phyloP scores from a whole-genome alignment of 2,888 invertebrate species.

The Tortricodes alternella region DNA sequence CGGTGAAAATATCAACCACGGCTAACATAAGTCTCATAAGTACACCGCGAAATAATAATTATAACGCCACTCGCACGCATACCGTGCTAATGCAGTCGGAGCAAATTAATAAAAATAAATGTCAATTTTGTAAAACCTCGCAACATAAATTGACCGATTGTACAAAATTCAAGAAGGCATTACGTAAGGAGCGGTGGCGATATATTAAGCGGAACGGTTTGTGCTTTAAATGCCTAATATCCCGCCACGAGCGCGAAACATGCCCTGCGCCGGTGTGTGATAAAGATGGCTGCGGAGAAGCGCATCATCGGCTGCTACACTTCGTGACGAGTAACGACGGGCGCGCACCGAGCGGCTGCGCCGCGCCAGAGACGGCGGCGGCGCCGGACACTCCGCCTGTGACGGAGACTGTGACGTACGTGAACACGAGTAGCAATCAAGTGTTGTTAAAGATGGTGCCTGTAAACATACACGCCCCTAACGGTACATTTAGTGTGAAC shows the following conservation, averaged over 20 bases:
- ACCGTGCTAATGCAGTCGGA: slow-evolving; percentile 29
- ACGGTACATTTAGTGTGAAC: slow-evolving; percentile 27
- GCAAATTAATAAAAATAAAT: slow-evolving; percentile 14
- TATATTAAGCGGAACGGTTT: slow-evolving; percentile 29
- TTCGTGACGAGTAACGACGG: not conserved
- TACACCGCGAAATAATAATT: not conserved
- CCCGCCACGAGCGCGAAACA: slow-evolving; percentile 31
- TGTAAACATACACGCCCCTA: slow-evolving; percentile 33
- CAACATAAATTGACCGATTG: slow-evolving; percentile 33
- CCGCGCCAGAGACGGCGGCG: slow-evolving; percentile 9
- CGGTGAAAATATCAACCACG: slow-evolving; percentile 32
- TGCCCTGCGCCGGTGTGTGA: slow-evolving; percentile 37
- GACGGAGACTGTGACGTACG: slow-evolving; percentile 13
- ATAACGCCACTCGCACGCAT: slow-evolving; percentile 22
- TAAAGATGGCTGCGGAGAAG: slow-evolving; percentile 24
- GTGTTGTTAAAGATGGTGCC: slow-evolving; percentile 37
- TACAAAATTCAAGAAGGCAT: slow-evolving; percentile 32
- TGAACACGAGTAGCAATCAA: slow-evolving; percentile 5
- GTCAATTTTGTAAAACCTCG: slow-evolving; percentile 25
- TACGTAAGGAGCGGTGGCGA: slow-evolving; percentile 33
- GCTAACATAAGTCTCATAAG: slow-evolving; percentile 8
- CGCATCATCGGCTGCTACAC: slow-evolving; percentile 30
- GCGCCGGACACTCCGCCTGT: not conserved
- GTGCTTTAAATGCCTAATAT: slow-evolving; percentile 35
- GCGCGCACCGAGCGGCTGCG: slow-evolving; percentile 12